Percentiles rank a stretch among this genome's conserved stretches.
Conservation (phyloP, 2,797 vertebrate species). For the Sebastes iracundus region DNA sequence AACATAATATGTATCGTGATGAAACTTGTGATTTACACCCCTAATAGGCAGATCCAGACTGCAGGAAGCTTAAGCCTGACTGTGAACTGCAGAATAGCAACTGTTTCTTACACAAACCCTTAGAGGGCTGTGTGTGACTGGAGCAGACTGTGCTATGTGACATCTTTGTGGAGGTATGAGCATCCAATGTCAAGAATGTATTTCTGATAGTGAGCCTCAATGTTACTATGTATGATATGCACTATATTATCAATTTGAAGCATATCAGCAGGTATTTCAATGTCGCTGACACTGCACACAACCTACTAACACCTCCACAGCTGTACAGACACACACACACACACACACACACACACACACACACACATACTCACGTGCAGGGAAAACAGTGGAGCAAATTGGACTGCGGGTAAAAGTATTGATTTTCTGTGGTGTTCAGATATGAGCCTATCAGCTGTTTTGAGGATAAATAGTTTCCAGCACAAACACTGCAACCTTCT, state of each 20-base stretch:
- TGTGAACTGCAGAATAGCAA: not conserved
- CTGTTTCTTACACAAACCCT: not conserved
- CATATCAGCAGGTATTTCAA: constrained; percentile 43
- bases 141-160: not conserved
- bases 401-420: constrained; percentile 32
- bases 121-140: not conserved
- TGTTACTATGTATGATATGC: not conserved
- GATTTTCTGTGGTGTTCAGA: constrained; percentile 38
- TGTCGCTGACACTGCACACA: not conserved
- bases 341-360: not conserved
- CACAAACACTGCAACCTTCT: constrained; percentile 9
- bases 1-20: too few species aligned
- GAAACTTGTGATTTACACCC: too few species aligned
- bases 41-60: not conserved
- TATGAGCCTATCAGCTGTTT: constrained; percentile 30
- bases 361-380: not conserved
- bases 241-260: not conserved
- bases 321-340: not conserved
- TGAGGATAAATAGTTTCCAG: constrained; percentile 24
- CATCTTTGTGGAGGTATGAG: constrained; percentile 4
- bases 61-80: not conserved
- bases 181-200: constrained; percentile 24
- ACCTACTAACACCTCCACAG: not conserved
- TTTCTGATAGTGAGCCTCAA: constrained; percentile 6
- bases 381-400: not conserved